Base-by-base conservation (phyloP, 2,113 vertebrate genomes). In the Myotis lucifugus region DNA sequence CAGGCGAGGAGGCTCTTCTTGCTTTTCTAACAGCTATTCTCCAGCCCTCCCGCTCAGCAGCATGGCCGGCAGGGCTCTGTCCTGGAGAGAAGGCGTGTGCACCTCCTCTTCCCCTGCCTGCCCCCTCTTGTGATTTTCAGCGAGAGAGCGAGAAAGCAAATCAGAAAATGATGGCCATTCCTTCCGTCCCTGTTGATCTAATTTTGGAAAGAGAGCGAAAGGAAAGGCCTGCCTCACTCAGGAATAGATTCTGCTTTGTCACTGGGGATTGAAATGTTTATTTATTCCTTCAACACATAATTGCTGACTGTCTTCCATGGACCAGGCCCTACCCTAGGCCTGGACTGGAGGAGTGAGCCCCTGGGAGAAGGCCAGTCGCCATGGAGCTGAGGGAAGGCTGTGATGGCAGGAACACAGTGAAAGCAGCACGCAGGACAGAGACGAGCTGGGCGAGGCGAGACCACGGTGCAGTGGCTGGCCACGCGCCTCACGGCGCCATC, bases 391-490 rank as follows among this genome's bases (percentile, higher is more conserved):
- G 23, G 59, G 48, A 70, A 90, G 46, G 23, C 34, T 0, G 18
- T 15, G 27, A 34, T 0, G 5, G 27, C 17, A 1, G 40, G 86
- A 46, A 64, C 59, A 48, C 13, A 48, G 40, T 4, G 1, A 18
- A 23, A 46, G 25, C 3, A 42, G 3, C 1, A 1, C 6, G 2
- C 8, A 9, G 70, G 12, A 10, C 40, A 50, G 89, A 25, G 14
- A 4, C 0, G 27, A 40, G 13, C 29, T 0, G 2, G 9, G 17
- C 4, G 0, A 11, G 1, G 11, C 11, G 19, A 73, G 50, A 12
- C 0, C 3, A 0, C 0, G 0, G 6, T 0, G 1, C 0, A 6
- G 19, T 15, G 61, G 18, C 40, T 2, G 64, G 23, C 27, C 25
- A 3, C 2, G 48, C 11, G 2, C 4, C 3, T 0, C 56, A 11